phyloP scores from a whole-genome alignment of 2,888 invertebrate genomes.

The Tetranychus truncatus region DNA sequence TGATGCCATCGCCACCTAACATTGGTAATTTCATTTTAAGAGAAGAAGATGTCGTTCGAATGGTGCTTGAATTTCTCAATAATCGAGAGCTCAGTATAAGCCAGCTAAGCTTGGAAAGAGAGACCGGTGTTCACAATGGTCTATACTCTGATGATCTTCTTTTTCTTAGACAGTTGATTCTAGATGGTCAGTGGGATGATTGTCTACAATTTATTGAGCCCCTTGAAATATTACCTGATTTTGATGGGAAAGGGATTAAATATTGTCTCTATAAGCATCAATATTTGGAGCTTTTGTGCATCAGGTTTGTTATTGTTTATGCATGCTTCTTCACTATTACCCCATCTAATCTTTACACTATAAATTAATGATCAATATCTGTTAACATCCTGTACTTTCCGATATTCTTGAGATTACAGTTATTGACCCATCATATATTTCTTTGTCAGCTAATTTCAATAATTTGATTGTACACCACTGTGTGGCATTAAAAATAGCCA shows the following conservation, averaged over 20 bases:
- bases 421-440: no score
- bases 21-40: slow-evolving; percentile 44
- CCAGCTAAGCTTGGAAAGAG: slow-evolving; percentile 66
- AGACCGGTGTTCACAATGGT: slow-evolving; percentile 84
- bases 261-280: slow-evolving; percentile 77
- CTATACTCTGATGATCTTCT: slow-evolving; percentile 80
- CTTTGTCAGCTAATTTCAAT: no score
- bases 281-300: slow-evolving; percentile 77
- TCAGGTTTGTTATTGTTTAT: slow-evolving; percentile 31
- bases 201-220: slow-evolving; percentile 89
- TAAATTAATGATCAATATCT: no score
- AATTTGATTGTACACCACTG: no score
- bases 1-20: not conserved
- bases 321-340: no score
- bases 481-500: no score
- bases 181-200: slow-evolving; percentile 96
- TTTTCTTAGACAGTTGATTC: slow-evolving; percentile 75
- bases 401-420: no score
- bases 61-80: slow-evolving; percentile 65
- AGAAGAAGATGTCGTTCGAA: slow-evolving; percentile 70
- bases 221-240: slow-evolving; percentile 49
- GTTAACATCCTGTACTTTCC: no score
- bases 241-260: slow-evolving; percentile 64
- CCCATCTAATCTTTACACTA: no score
- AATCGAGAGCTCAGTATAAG: slow-evolving; percentile 79